Percentiles rank a stretch among this genome's conserved stretches.
These are phyloP conservation scores for Thunnus thynnus DNA, from an alignment of 2,113 vertebrate genomes.

Conservation along the genomic window DNA sequence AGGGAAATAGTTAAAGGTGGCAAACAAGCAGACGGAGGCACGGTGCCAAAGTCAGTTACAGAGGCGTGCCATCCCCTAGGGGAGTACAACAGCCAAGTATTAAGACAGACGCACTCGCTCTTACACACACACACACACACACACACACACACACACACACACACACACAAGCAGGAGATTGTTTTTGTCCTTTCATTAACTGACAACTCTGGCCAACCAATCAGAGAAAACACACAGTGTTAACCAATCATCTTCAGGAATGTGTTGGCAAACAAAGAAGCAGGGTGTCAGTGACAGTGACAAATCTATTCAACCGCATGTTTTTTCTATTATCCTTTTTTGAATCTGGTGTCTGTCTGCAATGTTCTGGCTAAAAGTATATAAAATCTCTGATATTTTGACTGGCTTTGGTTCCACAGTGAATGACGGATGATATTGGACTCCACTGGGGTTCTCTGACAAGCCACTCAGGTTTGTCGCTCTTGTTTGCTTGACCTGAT, in stretches of 20 bases:
- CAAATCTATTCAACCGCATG: neutral
- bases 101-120: conserved; percentile 41
- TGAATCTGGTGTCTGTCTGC: neutral
- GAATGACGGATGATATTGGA: conserved; percentile 6
- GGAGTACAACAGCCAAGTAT: conserved; percentile 62
- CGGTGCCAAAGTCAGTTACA: conserved; percentile 70
- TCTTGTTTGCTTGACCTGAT: conserved; percentile 61
- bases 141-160: conserved; percentile 22
- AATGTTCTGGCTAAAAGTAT: neutral
- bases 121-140: conserved; percentile 30
- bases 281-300: neutral
- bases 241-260: conserved; percentile 29
- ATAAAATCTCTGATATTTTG: neutral
- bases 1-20: conserved; percentile 57
- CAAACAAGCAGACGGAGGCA: conserved; percentile 55
- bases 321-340: neutral
- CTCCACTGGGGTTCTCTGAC: conserved; percentile 10
- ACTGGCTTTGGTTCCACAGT: neutral
- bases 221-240: conserved; percentile 34
- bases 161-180: conserved; percentile 55
- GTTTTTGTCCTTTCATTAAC: conserved; percentile 49
- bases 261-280: conserved; percentile 21
- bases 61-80: conserved; percentile 63
- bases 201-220: conserved; percentile 33
- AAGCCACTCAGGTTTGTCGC: conserved; percentile 37